Base-by-base conservation (phyloP, 1,140 invertebrate genomes). In the Listronotus bonariensis region DNA sequence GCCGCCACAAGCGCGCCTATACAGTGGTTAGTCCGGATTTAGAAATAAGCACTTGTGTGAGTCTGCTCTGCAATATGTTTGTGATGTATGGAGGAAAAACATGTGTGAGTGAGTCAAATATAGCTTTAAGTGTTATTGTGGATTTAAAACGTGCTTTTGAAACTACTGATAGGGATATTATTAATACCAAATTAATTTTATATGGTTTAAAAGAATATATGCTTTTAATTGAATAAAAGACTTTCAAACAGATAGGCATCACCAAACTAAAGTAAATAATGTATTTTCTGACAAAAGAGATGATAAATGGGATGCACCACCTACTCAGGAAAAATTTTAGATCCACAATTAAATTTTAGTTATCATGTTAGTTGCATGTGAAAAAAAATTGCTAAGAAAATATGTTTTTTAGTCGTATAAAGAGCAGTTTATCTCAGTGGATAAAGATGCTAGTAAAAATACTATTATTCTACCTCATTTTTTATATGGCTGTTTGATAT, bases 131-230 rank as follows among this genome's bases (percentile, higher is more conserved):
- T 18, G 31, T 53, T 14, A 56, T 61, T 52, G 34, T 61, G 1
- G 58, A 61, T 36, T 15, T 61, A 34, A 34, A 51, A 31, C 10
- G 58, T 12, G 48, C 45, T 12, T 61, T 61, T 14, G 58, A 52
- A 26, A 61, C 58, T n/a, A 41, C 54, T 12, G 56, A 59, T 38
- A n/a, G 56, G 14, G 32, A 48, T 3, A 45, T 12, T 11, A 34
- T 56, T 10, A 56, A 42, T 43, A 34, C 43, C 11, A 56, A 41
- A 18, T 43, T n/a, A 12, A 14, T 4, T 9, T 3, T 26, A 18
- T 56, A 56, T 41, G 53, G 53, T 4, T n/a, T 56, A 11, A 41
- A 12, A 34, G 36, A 26, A 5, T n/a, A 5, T n/a, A 3, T 12
- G 56, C 42, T 9, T 18, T 58, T 40, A n/a, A 40, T 7, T 48